A percentile compares a stretch with the other conserved stretches of the same genome.
Evolutionary conservation across 2,797 vertebrate genomes (phyloP).

Genomic region (Neomorphus geoffroyi): DNA sequence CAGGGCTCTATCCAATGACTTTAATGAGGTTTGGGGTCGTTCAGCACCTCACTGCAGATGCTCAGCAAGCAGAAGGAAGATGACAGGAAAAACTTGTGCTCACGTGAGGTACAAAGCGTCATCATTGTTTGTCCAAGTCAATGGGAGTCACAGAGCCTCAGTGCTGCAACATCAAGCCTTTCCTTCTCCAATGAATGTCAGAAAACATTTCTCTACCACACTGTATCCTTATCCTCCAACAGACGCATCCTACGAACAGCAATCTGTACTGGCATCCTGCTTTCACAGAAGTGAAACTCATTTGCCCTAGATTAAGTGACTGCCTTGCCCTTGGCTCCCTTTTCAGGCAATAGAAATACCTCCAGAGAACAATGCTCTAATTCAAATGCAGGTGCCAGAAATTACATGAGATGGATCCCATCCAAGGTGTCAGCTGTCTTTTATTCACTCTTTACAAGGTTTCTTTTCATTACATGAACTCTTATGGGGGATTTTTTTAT

Average conservation of each 20-base stretch:
- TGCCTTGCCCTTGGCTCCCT: background rate
- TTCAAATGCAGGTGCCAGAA: background rate
- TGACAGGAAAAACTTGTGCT: background rate
- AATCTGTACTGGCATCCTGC: background rate
- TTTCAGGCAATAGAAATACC: background rate
- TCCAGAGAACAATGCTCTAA: background rate
- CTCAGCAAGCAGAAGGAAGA: background rate
- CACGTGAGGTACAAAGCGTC: background rate
- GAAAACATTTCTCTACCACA: background rate
- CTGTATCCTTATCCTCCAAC: background rate
- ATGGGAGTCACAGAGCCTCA: background rate
- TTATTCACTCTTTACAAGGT: background rate
- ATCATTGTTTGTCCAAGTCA: background rate
- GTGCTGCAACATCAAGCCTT: background rate
- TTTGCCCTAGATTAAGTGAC: background rate
- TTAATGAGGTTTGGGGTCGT: slow-evolving; percentile 7
- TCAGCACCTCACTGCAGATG: background rate
- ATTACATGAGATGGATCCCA: background rate
- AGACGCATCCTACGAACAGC: background rate
- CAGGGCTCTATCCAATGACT: background rate
- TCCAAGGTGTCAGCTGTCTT: background rate
- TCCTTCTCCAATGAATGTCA: background rate
- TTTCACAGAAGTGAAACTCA: background rate
- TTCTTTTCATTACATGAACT: background rate
- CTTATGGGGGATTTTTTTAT: background rate